Conservation (phyloP, 2,888 invertebrate genomes). For the Tiliacea citrago region DNA sequence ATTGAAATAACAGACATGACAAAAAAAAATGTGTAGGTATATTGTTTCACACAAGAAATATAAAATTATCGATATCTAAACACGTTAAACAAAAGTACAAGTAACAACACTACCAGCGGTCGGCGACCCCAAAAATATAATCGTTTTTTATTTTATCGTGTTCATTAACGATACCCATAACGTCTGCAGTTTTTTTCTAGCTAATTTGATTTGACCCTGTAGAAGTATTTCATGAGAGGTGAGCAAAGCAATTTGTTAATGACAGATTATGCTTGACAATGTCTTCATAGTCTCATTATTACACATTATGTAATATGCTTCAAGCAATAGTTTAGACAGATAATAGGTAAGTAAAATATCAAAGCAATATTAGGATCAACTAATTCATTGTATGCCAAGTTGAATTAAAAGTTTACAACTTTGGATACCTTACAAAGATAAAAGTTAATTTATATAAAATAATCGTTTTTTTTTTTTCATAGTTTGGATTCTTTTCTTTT, state of each 20-base stretch:
- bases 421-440: background rate
- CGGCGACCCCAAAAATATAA: too few relatives aligned
- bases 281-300: constrained; percentile 19
- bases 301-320: constrained; percentile 19
- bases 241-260: constrained; percentile 26
- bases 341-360: background rate
- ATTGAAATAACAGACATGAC: too few relatives aligned
- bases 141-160: too few relatives aligned
- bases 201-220: too few relatives aligned
- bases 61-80: too few relatives aligned
- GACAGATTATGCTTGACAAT: constrained; percentile 38
- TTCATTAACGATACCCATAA: too few relatives aligned
- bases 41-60: too few relatives aligned
- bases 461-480: constrained; percentile 7
- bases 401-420: background rate
- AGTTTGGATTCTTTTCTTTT: constrained; percentile 46
- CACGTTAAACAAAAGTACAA: too few relatives aligned
- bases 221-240: constrained; percentile 4
- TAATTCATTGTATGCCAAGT: background rate
- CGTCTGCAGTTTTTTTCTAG: too few relatives aligned
- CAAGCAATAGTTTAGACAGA: background rate
- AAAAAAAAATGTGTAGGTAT: too few relatives aligned
- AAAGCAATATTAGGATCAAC: background rate
- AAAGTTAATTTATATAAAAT: background rate
- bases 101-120: too few relatives aligned